A percentile compares a stretch with the other conserved stretches of the same genome.
Conservation (phyloP, 2,888 invertebrate genomes). For the Catocala nupta region DNA sequence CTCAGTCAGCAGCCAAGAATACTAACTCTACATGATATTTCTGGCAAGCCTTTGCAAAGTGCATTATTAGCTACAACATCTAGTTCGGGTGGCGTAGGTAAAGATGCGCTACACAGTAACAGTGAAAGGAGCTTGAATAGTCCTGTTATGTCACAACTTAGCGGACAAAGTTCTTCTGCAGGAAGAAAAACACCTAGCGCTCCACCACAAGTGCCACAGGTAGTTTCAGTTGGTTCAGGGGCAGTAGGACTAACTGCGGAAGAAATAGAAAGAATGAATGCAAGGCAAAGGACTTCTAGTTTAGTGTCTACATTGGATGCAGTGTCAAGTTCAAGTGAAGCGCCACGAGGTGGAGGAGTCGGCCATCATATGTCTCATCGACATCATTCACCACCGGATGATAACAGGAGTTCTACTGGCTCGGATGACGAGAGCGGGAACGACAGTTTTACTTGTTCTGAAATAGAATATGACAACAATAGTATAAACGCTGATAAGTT, state of each 20-base stretch:
- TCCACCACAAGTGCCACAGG: conserved; percentile 90
- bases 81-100: conserved; percentile 95
- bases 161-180: conserved; percentile 94
- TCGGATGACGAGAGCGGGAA: conserved; percentile 97
- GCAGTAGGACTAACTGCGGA: conserved; percentile 96
- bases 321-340: conserved; percentile 96
- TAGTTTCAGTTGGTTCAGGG: conserved; percentile 89
- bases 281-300: conserved; percentile 95
- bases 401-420: conserved; percentile 91
- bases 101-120: conserved; percentile 96
- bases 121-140: conserved; percentile 97
- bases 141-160: conserved; percentile 96
- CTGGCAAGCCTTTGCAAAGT: conserved; percentile 96
- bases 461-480: conserved; percentile 98
- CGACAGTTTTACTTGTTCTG: conserved; percentile 99
- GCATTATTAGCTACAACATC: conserved; percentile 96
- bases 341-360: conserved; percentile 90
- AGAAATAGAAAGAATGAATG: conserved; percentile 96
- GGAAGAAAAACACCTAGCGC: conserved; percentile 91
- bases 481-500: conserved; percentile 93
- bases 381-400: conserved; percentile 91
- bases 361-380: conserved; percentile 91
- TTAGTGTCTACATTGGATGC: conserved; percentile 97
- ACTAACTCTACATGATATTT: conserved; percentile 96
- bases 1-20: conserved; percentile 97